These are phyloP conservation scores for Zalophus californianus DNA, from an alignment of 2,797 vertebrate genomes.

Conservation along the genomic window DNA sequence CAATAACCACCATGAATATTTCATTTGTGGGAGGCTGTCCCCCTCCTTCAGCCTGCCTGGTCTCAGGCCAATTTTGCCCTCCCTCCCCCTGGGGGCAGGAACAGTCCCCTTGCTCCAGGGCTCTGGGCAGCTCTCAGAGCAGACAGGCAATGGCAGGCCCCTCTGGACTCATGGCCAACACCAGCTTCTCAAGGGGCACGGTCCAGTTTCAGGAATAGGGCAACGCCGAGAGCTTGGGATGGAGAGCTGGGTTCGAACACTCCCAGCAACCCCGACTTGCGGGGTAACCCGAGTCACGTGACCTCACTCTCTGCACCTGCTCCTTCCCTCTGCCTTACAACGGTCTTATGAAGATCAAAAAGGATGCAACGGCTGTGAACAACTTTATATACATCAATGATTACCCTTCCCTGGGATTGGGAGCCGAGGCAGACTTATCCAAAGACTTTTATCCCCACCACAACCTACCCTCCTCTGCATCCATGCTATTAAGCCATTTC, in stretches of 20 bases:
- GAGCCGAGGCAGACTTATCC: not conserved
- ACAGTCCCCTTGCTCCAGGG: not conserved
- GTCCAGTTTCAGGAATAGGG: not conserved
- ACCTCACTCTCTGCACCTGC: not conserved
- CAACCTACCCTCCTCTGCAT: not conserved
- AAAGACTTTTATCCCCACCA: not conserved
- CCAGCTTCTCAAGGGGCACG: not conserved
- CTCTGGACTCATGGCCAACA: not conserved
- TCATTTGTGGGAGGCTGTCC: slow-evolving; percentile 75
- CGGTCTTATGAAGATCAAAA: not conserved
- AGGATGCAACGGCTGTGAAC: not conserved
- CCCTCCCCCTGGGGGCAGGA: rapidly evolving
- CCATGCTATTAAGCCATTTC: not conserved
- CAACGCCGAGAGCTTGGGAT: not conserved
- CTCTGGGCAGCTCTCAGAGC: not conserved
- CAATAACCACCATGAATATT: slow-evolving; percentile 80
- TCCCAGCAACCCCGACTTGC: not conserved
- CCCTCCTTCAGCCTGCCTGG: not conserved
- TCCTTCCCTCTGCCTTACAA: not conserved
- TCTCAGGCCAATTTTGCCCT: slow-evolving; percentile 18
- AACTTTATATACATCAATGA: not conserved
- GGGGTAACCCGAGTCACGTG: not conserved
- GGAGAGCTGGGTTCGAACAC: not conserved
- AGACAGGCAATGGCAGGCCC: not conserved
- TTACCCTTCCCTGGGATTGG: not conserved